Percentiles rank a stretch among this genome's conserved stretches.
Evolutionary conservation across 2,797 vertebrate genomes (phyloP).

Genomic region (Galago senegalensis): DNA sequence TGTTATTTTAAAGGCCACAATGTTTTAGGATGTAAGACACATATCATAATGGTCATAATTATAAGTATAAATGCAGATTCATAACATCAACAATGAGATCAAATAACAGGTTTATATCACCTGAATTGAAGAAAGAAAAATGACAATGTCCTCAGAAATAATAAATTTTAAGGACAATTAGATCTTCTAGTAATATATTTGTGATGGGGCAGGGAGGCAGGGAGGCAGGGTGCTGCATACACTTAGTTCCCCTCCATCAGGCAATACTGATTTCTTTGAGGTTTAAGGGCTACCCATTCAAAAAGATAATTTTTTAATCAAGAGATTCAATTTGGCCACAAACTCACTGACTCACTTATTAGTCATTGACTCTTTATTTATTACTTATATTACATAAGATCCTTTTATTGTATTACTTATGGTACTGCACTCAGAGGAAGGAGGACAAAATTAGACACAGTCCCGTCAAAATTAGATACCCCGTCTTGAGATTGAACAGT

Average conservation of each 20-base stretch:
- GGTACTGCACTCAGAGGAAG: background rate
- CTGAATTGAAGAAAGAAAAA: background rate
- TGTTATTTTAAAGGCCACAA: background rate
- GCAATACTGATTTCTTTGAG: background rate
- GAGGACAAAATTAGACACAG: background rate
- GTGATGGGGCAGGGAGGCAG: background rate
- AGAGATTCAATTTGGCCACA: background rate
- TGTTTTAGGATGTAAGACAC: background rate
- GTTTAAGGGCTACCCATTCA: background rate
- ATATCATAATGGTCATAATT: background rate
- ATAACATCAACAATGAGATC: background rate
- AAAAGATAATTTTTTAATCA: background rate
- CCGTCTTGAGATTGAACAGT: too few species aligned
- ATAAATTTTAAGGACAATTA: background rate
- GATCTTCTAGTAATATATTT: background rate
- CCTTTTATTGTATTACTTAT: background rate
- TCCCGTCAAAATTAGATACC: too few species aligned
- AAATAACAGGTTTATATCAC: background rate
- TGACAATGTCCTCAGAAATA: background rate
- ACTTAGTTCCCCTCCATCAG: background rate
- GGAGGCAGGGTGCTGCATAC: too few species aligned
- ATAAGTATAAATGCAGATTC: background rate
- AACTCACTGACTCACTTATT: background rate
- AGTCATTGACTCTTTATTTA: background rate
- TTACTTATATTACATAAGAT: background rate